Evolutionary conservation across 2,888 invertebrate species (phyloP).

Genomic region (Microplitis deprimator): DNA sequence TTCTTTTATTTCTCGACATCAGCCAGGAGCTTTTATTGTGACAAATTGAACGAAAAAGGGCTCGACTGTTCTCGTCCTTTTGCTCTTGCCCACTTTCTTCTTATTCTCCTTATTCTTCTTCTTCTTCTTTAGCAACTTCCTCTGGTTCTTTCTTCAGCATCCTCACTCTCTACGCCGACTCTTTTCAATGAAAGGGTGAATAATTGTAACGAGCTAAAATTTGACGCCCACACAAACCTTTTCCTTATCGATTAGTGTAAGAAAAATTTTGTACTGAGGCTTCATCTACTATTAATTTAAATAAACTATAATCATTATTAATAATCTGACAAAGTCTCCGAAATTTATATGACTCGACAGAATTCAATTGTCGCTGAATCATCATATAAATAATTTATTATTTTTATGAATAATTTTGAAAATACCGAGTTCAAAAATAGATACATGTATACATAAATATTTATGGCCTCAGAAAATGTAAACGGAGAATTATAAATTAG

Average conservation of each 20-base stretch:
- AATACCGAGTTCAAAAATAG: background rate
- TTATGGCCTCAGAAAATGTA: no score
- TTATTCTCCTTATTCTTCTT: conserved; percentile 14
- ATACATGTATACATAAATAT: no score
- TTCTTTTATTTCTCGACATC: conserved; percentile 33
- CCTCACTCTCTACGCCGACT: conserved; percentile 38
- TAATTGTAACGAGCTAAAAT: conserved; percentile 65
- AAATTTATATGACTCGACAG: background rate
- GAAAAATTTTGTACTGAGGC: background rate
- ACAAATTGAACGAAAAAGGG: conserved; percentile 58
- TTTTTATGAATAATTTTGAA: background rate
- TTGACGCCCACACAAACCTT: conserved; percentile 42
- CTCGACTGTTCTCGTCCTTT: conserved; percentile 28
- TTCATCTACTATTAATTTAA: background rate
- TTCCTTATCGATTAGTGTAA: conserved; percentile 23
- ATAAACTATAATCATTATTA: conserved; percentile 7
- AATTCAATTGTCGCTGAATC: conserved; percentile 2
- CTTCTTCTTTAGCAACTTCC: conserved; percentile 41
- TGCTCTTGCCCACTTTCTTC: conserved; percentile 4
- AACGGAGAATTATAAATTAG: no score
- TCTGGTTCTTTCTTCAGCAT: conserved; percentile 12
- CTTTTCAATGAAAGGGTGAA: conserved; percentile 58
- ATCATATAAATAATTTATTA: background rate
- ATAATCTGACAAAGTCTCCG: conserved; percentile 14
- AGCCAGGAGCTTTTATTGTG: conserved; percentile 54